Conservation (phyloP, 1,140 invertebrate species). For the Drepana arcuata region DNA sequence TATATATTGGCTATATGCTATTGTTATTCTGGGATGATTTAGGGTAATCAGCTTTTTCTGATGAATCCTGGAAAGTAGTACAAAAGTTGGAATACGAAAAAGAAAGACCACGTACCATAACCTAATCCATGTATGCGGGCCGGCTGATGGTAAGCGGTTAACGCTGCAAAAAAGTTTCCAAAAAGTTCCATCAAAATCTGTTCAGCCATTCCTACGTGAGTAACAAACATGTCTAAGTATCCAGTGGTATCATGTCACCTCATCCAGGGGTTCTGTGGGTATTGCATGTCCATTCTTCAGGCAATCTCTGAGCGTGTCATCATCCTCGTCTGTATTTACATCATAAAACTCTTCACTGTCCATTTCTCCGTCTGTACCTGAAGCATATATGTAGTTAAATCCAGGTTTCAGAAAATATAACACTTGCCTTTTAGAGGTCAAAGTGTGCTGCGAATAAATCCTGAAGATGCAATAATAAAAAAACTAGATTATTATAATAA, state of each 20-base stretch:
- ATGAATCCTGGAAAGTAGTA: background rate
- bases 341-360: slow-evolving; percentile 69
- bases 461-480: too few species aligned
- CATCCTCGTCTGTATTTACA: slow-evolving; percentile 59
- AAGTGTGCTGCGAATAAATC: too few species aligned
- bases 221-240: background rate
- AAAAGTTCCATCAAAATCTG: background rate
- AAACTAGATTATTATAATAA: too few species aligned
- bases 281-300: slow-evolving; percentile 26
- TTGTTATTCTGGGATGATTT: background rate
- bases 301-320: slow-evolving; percentile 57
- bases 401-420: too few species aligned
- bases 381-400: too few species aligned
- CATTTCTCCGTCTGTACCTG: slow-evolving; percentile 58
- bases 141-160: too few species aligned
- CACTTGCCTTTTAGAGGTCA: too few species aligned
- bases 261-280: slow-evolving; percentile 7
- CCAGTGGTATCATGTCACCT: slow-evolving; percentile 7
- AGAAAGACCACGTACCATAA: too few species aligned
- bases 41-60: background rate
- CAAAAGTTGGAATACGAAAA: background rate
- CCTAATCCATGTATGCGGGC: too few species aligned
- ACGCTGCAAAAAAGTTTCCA: background rate
- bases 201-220: background rate
- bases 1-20: too few species aligned